Evolutionary conservation across 2,888 invertebrate species (phyloP).

Genomic region (Ceriagrion tenellum): DNA sequence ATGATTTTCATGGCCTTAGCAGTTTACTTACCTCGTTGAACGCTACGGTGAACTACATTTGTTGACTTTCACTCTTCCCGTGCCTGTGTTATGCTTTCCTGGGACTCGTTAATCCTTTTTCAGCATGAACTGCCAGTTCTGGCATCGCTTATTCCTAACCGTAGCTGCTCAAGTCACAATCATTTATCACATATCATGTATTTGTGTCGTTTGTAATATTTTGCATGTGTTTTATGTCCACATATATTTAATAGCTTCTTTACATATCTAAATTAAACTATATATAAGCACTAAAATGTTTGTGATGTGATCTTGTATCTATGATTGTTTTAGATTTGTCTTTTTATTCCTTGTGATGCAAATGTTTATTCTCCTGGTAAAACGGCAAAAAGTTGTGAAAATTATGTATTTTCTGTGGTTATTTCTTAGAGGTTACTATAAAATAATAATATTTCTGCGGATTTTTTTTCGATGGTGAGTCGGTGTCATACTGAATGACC

Average conservation of each 20-base stretch:
- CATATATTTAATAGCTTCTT: not conserved
- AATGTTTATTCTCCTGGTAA: not conserved
- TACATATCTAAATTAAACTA: not conserved
- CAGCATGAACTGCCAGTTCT: not conserved
- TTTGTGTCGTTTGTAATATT: not conserved
- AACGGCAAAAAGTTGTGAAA: not conserved
- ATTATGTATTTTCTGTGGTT: no score
- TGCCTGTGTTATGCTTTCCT: not conserved
- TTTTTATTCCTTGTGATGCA: not conserved
- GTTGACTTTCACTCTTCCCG: not conserved
- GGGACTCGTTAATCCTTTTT: not conserved
- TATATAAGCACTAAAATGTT: not conserved
- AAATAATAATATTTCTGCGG: no score
- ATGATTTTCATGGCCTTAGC: not conserved
- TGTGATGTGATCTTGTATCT: not conserved
- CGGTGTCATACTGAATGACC: no score
- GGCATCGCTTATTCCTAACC: not conserved
- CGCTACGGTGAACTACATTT: not conserved
- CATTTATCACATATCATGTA: not conserved
- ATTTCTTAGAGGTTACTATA: no score
- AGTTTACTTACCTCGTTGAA: not conserved
- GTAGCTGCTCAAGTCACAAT: not conserved
- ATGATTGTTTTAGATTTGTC: not conserved
- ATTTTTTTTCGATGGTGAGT: no score
- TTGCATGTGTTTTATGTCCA: conserved; percentile 15